Percentiles rank a stretch among this genome's conserved stretches.
Conservation (phyloP, 2,797 vertebrate genomes). For the Glyptemys insculpta region DNA sequence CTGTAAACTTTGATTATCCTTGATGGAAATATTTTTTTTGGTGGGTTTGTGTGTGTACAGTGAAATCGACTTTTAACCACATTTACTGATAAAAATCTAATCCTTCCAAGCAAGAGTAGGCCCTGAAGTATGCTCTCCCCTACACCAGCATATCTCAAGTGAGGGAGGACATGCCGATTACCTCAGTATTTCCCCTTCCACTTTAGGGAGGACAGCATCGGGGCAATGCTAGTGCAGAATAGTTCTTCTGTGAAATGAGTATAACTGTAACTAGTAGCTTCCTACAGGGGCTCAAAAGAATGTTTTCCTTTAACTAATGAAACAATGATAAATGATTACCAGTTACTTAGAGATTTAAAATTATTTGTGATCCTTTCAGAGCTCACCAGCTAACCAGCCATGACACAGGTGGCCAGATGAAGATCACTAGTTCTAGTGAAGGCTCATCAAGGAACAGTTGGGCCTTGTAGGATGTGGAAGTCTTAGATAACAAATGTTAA, state of each 20-base stretch:
- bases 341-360: not conserved
- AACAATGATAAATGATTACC: not conserved
- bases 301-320: not conserved
- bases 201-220: not conserved
- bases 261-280: not conserved
- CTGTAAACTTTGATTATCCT: too few relatives aligned
- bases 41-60: too few relatives aligned
- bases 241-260: not conserved
- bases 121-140: not conserved
- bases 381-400: not conserved
- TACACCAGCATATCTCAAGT: not conserved
- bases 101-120: not conserved
- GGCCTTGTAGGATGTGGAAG: not conserved
- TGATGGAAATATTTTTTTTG: too few relatives aligned
- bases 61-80: too few relatives aligned
- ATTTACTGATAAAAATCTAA: too few relatives aligned
- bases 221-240: not conserved
- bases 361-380: not conserved
- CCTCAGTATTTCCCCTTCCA: not conserved
- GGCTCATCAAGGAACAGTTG: not conserved
- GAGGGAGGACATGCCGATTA: not conserved
- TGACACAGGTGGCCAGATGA: not conserved
- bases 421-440: not conserved
- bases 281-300: not conserved
- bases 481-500: not conserved